These are phyloP conservation scores for Plestiodon gilberti DNA, from an alignment of 2,113 vertebrate genomes.

Conservation along the genomic window DNA sequence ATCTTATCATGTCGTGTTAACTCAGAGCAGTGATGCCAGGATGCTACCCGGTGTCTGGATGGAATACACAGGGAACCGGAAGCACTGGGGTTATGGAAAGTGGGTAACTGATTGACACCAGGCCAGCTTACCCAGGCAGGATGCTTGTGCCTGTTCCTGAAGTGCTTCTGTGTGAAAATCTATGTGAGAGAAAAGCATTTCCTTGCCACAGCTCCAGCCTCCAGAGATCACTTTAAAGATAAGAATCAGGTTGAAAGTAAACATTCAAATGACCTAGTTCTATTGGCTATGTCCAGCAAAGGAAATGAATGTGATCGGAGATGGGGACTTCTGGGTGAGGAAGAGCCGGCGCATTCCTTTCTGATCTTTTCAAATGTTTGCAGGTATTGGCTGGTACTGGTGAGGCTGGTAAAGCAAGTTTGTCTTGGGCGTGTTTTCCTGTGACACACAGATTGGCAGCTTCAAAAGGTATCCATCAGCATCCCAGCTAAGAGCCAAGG, in stretches of 20 bases:
- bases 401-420: conserved; percentile 16
- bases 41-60: neutral
- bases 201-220: neutral
- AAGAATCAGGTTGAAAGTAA: neutral
- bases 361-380: conserved; percentile 3
- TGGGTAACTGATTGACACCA: neutral
- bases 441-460: neutral
- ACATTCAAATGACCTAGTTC: neutral
- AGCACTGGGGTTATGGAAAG: neutral
- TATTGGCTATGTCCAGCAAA: neutral
- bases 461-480: neutral
- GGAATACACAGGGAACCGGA: neutral
- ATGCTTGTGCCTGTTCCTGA: neutral
- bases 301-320: neutral
- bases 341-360: neutral
- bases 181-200: neutral
- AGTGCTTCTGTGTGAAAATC: neutral
- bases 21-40: neutral
- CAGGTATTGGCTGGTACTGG: conserved; percentile 10
- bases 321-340: neutral
- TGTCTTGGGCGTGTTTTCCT: neutral
- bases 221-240: neutral
- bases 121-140: neutral
- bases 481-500: neutral
- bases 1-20: neutral